Conservation (phyloP, 2,888 invertebrate genomes). For the Spodoptera picta region DNA sequence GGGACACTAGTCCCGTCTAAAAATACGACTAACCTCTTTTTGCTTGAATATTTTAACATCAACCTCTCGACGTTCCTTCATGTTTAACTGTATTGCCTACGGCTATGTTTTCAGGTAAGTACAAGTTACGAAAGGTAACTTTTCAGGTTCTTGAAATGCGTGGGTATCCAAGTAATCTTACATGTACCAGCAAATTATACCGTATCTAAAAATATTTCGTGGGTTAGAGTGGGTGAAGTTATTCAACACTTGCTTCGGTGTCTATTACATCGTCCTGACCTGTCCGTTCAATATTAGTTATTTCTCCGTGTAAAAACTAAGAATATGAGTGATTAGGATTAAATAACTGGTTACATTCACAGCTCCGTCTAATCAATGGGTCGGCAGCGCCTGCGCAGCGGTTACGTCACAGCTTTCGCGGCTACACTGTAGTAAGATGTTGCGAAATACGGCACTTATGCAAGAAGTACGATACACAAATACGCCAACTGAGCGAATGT, state of each 20-base stretch:
- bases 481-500: slow-evolving; percentile 68
- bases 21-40: slow-evolving; percentile 50
- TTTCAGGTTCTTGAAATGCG: slow-evolving; percentile 21
- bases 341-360: slow-evolving; percentile 82
- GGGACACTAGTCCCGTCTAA: slow-evolving; percentile 37
- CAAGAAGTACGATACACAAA: slow-evolving; percentile 79
- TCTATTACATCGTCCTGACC: slow-evolving; percentile 8
- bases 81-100: slow-evolving; percentile 28
- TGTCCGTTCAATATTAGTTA: not conserved
- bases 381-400: slow-evolving; percentile 63
- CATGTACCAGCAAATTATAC: slow-evolving; percentile 5
- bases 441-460: slow-evolving; percentile 83
- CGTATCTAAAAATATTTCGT: slow-evolving; percentile 8
- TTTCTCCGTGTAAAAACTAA: slow-evolving; percentile 41
- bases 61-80: slow-evolving; percentile 36
- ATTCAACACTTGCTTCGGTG: slow-evolving; percentile 7
- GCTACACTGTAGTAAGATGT: slow-evolving; percentile 73
- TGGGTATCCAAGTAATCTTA: slow-evolving; percentile 4
- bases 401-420: slow-evolving; percentile 86
- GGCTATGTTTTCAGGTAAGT: slow-evolving; percentile 36
- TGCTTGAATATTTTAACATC: slow-evolving; percentile 51
- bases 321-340: slow-evolving; percentile 67
- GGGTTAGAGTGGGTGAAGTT: slow-evolving; percentile 5
- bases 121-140: slow-evolving; percentile 22
- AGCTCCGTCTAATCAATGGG: slow-evolving; percentile 82